Evolutionary conservation across 2,113 vertebrate genomes (phyloP), one percentile per base, ranked within the genome.

Genomic region (Anthoscopus minutus): DNA sequence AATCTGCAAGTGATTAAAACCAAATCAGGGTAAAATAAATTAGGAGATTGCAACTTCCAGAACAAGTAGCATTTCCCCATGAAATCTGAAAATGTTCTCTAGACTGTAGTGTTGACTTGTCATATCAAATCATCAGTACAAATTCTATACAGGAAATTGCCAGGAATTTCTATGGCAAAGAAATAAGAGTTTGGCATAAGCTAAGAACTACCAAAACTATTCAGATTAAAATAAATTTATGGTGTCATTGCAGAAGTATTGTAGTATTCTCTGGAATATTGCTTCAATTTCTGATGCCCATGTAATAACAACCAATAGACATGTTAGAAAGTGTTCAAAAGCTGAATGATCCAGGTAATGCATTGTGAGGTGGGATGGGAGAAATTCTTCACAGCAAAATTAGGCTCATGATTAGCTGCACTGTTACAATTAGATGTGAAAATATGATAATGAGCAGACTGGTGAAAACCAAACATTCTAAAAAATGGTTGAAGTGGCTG

Each of bases 1-100:
- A 94, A 62, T 61, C 91, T 81, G 31, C 35, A 54, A 91, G 15
- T 66, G 48, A 91, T 81, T 85, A 87, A 87, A 87, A 61, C 6
- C 21, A 57, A 83, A 58, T 58, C 19, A 48, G 11, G 7, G 31
- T 87, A 64, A 92, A 87, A 77, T 19, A 91, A 85, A 56, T 81
- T 56, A 70, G 56, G 48, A 83, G 10, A 7, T 13, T 95, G 44
- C 54, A 89, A 56, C 6, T 72, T 82, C 7, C 38, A 87, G 38
- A 14, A 67, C 15, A 60, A 69, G 28, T 14, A 56, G 4, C 1
- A 1, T 87, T 88, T 80, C 60, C 6, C 4, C 28, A 5, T 77
- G 25, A 89, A 78, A 85, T 66, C 16, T 21, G 42, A 87, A 93
- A 83, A 48, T 56, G 12, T 45, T 54, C 65, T 89, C 18, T 77